phyloP scores from a whole-genome alignment of 37 sponge, comb jelly and placozoan genomes.

The Tethya wilhelma region DNA sequence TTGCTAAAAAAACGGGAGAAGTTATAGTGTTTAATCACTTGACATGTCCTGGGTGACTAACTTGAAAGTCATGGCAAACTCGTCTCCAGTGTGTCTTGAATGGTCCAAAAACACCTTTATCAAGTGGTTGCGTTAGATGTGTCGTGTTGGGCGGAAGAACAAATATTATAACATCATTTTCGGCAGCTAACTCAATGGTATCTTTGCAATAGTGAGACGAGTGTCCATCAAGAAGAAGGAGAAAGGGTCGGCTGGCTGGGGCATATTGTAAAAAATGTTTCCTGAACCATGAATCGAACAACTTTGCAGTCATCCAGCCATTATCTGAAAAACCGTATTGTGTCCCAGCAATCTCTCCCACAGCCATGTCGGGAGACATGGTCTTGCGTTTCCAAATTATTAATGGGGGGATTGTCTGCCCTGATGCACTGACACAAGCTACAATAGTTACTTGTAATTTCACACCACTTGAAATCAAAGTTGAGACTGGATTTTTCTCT shows the following conservation, averaged over 20 bases:
- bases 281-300: not conserved
- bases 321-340: not conserved
- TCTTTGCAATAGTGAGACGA: constrained; percentile 16
- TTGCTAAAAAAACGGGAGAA: constrained; percentile 28
- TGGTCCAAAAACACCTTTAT: constrained; percentile 2
- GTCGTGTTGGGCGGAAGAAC: constrained; percentile 28
- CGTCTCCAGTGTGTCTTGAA: constrained; percentile 17
- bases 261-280: constrained; percentile 12
- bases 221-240: constrained; percentile 39
- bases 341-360: constrained; percentile 11
- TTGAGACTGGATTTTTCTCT: too few relatives aligned
- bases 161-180: constrained; percentile 20
- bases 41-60: constrained; percentile 17
- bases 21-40: constrained; percentile 27
- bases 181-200: constrained; percentile 12
- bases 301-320: not conserved
- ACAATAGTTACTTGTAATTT: too few relatives aligned
- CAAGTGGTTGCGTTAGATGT: constrained; percentile 30
- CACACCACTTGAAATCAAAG: too few relatives aligned
- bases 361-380: too few relatives aligned
- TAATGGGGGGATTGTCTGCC: too few relatives aligned
- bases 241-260: constrained; percentile 30
- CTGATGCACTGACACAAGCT: too few relatives aligned
- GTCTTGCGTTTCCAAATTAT: too few relatives aligned
- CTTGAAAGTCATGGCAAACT: constrained; percentile 1